Conservation (phyloP, 2,888 invertebrate genomes). For the Melinaea marsaeus region DNA sequence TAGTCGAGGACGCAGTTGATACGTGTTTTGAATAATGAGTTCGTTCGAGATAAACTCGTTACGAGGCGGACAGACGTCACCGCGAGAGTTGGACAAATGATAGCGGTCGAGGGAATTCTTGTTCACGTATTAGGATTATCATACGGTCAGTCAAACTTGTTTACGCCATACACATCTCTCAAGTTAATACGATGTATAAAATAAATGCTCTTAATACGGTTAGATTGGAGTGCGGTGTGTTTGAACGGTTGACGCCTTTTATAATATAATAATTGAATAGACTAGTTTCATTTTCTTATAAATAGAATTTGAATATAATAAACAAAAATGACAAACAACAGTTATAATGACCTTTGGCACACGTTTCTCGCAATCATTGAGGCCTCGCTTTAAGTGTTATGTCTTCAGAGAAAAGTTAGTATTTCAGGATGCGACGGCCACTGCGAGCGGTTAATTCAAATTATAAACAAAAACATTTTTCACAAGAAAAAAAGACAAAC, state of each 20-base stretch:
- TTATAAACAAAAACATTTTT: conserved; percentile 12
- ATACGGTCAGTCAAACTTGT: conserved; percentile 31
- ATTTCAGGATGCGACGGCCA: conserved; percentile 31
- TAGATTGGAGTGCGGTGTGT: conserved; percentile 18
- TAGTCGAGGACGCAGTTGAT: conserved; percentile 38
- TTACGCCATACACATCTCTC: conserved; percentile 29
- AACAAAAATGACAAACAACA: neutral
- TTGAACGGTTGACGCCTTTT: conserved; percentile 6
- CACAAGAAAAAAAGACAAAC: neutral
- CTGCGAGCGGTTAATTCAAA: conserved; percentile 7
- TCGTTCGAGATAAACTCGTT: conserved; percentile 61
- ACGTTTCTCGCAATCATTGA: neutral
- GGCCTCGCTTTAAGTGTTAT: conserved; percentile 29
- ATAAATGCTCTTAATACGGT: conserved; percentile 26
- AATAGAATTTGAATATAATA: no score
- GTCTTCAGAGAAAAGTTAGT: conserved; percentile 34
- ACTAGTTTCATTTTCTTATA: no score
- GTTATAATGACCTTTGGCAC: neutral
- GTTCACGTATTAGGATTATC: conserved; percentile 34
- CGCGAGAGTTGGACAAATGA: conserved; percentile 59
- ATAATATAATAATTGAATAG: no score
- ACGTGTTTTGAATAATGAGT: conserved; percentile 60
- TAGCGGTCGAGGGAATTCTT: conserved; percentile 45
- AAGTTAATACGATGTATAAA: conserved; percentile 30
- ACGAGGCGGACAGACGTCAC: conserved; percentile 60